Conservation (phyloP, 2,113 vertebrate species). For the Proterorhinus semilunaris region DNA sequence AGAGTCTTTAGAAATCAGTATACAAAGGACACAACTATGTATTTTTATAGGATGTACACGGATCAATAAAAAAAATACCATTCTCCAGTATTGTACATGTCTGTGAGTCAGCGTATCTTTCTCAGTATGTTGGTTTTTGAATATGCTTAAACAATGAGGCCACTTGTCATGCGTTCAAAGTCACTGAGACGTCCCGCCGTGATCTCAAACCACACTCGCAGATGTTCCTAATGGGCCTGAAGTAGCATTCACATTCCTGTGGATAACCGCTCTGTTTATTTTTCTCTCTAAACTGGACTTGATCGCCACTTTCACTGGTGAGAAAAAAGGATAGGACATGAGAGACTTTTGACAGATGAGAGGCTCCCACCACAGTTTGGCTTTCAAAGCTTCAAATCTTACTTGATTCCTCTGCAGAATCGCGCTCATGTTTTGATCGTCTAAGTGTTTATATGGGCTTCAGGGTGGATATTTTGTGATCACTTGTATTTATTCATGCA, state of each 20-base stretch:
- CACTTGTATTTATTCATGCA: slow-evolving; percentile 1
- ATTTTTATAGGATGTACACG: too few species aligned
- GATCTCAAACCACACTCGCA: slow-evolving; percentile 70
- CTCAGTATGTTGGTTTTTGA: slow-evolving; percentile 41
- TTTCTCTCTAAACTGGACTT: slow-evolving; percentile 61
- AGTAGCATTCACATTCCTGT: slow-evolving; percentile 74
- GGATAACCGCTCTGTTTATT: slow-evolving; percentile 75
- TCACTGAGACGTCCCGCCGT: slow-evolving; percentile 56
- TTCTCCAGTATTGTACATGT: slow-evolving; percentile 6
- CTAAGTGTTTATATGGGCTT: not conserved
- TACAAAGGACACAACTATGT: too few species aligned
- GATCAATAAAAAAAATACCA: too few species aligned
- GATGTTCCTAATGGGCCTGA: slow-evolving; percentile 74
- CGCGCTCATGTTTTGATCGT: slow-evolving; percentile 2
- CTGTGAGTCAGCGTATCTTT: slow-evolving; percentile 40
- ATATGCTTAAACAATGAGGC: slow-evolving; percentile 63
- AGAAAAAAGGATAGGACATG: slow-evolving; percentile 55
- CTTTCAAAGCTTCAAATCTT: slow-evolving; percentile 19
- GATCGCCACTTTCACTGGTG: slow-evolving; percentile 66
- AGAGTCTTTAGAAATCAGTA: too few species aligned
- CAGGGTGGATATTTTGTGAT: slow-evolving; percentile 1
- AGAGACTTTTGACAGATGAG: slow-evolving; percentile 45
- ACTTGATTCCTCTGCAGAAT: slow-evolving; percentile 4
- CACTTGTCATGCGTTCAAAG: slow-evolving; percentile 69
- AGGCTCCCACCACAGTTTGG: slow-evolving; percentile 52